Evolutionary conservation across 2,888 invertebrate species (phyloP), one percentile per base, ranked within the genome.

Genomic region (Homarus gammarus): DNA sequence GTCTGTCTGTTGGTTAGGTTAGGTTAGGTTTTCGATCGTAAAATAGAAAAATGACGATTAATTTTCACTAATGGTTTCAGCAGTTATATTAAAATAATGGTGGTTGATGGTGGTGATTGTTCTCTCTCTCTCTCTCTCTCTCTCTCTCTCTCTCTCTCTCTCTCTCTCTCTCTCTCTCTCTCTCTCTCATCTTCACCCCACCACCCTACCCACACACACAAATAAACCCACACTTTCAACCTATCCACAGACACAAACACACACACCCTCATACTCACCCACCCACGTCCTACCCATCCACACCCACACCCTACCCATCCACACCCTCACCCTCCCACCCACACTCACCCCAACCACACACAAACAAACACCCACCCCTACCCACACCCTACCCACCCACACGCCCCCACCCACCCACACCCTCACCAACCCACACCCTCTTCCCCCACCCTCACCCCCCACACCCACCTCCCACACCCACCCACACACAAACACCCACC

Each of bases 181-280:
- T 44, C 27, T 31, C 44, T 31, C 51, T 22, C 10, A 0, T 31
- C 78, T 27, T 31, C 31, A 10, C 10, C 44, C 44, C 44, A 44
- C 10, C 44, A 8, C 44, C 10, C 44, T 44, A 5, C 61, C 22
- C 36, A n/a, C 38, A 56, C 22, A 18, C 18, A 56, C 36, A 51
- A 78, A 8, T 15, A 2, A 31, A 51, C 33, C 27, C 38, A 72
- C 40, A 72, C 61, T 51, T 33, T 49, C 61, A n/a, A 36, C 38
- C 36, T 31, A 81, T 38, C 64, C 38, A 81, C 68, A 70, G 31
- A 82, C 68, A 70, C 33, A 22, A n/a, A n/a, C n/a, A n/a, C n/a
- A n/a, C n/a, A n/a, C n/a, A n/a, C n/a, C n/a, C n/a, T n/a, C n/a
- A n/a, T n/a, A n/a, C n/a, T n/a, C n/a, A n/a, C n/a, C n/a, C n/a